Evolutionary conservation across 1,140 invertebrate species (phyloP).

Genomic region (Callitettix versicolor): DNA sequence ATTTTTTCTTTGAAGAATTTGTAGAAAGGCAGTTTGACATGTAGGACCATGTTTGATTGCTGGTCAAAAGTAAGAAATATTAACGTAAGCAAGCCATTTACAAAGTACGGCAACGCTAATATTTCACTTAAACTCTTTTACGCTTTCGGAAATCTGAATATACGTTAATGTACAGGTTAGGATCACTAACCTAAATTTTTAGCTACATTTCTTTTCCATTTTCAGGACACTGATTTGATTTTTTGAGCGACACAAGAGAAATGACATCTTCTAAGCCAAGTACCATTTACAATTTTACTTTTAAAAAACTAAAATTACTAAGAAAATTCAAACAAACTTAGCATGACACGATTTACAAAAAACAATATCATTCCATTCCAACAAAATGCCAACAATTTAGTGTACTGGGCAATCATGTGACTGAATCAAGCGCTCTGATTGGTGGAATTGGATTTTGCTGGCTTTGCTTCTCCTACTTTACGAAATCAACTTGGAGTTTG

Average conservation of each 20-base stretch:
- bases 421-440: constrained; percentile 1
- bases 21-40: background rate
- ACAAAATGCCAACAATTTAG: background rate
- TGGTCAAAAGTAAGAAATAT: background rate
- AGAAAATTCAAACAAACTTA: background rate
- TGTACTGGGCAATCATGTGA: background rate
- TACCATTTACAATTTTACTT: constrained; percentile 6
- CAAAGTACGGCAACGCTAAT: constrained; percentile 2
- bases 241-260: constrained; percentile 5
- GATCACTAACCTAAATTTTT: constrained; percentile 2
- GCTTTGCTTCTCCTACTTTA: constrained; percentile 5
- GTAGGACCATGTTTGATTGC: background rate
- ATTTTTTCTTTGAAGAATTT: background rate
- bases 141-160: background rate
- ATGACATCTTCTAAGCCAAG: constrained; percentile 1
- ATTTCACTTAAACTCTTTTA: background rate
- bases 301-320: background rate
- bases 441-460: constrained; percentile 12
- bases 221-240: background rate
- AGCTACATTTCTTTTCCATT: constrained; percentile 1
- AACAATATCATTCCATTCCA: background rate
- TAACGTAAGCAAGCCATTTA: background rate
- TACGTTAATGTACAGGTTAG: background rate
- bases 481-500: constrained; percentile 3
- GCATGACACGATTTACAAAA: background rate